phyloP scores from a whole-genome alignment of 92 coral and sea anemone species.

The Porites lobata region DNA sequence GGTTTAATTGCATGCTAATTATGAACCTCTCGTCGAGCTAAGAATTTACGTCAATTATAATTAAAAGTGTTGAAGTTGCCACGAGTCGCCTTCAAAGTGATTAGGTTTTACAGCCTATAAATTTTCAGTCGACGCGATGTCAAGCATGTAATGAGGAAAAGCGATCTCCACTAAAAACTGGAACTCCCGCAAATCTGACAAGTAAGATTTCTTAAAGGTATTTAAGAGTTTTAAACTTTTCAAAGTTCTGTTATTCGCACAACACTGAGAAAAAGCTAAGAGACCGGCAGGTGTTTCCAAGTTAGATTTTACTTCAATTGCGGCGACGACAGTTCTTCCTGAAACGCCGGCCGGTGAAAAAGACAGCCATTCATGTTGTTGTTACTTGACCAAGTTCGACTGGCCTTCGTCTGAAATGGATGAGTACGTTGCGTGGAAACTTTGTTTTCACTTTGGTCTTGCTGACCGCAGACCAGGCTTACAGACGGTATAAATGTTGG shows the following conservation, averaged over 20 bases:
- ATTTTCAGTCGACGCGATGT: background rate
- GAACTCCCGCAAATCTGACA: slow-evolving; percentile 1
- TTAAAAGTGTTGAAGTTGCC: slow-evolving; percentile 10
- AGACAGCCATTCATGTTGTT: too few species aligned
- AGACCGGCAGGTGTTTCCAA: background rate
- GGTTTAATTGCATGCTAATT: slow-evolving; percentile 57
- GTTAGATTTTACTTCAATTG: background rate
- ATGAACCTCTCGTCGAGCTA: slow-evolving; percentile 12
- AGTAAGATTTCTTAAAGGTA: slow-evolving; percentile 3
- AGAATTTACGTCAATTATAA: slow-evolving; percentile 17
- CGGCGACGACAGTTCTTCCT: background rate
- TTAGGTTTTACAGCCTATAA: background rate
- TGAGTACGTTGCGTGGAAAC: too few species aligned
- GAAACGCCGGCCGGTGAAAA: background rate
- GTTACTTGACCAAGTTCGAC: too few species aligned
- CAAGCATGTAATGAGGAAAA: background rate
- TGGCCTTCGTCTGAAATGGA: too few species aligned
- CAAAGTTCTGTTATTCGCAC: background rate
- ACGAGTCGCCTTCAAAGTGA: background rate
- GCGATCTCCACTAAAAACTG: background rate
- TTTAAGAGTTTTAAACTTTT: background rate
- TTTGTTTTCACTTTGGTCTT: background rate
- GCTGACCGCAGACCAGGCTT: background rate
- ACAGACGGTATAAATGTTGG: background rate
- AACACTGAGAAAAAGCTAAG: background rate